Conservation (phyloP, 2,113 vertebrate genomes). For the Eurypyga helias region DNA sequence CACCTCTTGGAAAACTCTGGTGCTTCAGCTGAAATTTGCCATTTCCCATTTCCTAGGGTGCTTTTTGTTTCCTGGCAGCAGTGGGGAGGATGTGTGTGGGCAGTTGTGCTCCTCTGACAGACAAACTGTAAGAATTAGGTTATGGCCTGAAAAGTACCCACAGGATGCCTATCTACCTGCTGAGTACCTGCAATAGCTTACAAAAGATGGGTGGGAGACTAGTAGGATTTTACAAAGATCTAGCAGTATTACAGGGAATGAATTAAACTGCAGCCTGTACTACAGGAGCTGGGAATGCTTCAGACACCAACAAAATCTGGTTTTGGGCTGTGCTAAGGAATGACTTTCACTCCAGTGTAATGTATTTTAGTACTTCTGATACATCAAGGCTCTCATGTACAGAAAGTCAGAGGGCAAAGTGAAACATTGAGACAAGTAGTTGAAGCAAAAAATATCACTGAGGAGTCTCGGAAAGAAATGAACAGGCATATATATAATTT, state of each 20-base stretch:
- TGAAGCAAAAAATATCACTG: neutral
- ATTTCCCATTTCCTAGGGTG: neutral
- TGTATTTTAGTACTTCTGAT: neutral
- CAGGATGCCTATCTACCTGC: neutral
- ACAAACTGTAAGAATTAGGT: neutral
- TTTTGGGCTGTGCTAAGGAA: neutral
- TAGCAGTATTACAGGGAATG: neutral
- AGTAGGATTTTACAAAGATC: neutral
- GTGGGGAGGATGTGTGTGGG: no score
- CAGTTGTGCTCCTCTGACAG: neutral
- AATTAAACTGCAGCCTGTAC: neutral
- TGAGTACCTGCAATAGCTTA: neutral
- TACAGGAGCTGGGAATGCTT: neutral
- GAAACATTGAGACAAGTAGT: accelerated
- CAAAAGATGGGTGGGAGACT: accelerated
- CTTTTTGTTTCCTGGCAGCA: neutral
- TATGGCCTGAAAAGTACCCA: neutral
- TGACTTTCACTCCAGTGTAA: neutral
- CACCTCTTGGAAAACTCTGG: neutral
- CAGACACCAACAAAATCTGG: neutral
- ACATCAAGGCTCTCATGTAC: neutral
- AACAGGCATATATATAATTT: accelerated
- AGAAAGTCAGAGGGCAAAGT: neutral
- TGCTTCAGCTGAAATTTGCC: neutral
- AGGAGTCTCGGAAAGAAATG: neutral